Evolutionary conservation across 1,140 invertebrate genomes (phyloP), one percentile per base, ranked within the genome.

Genomic region (Chrysoperla carnea): DNA sequence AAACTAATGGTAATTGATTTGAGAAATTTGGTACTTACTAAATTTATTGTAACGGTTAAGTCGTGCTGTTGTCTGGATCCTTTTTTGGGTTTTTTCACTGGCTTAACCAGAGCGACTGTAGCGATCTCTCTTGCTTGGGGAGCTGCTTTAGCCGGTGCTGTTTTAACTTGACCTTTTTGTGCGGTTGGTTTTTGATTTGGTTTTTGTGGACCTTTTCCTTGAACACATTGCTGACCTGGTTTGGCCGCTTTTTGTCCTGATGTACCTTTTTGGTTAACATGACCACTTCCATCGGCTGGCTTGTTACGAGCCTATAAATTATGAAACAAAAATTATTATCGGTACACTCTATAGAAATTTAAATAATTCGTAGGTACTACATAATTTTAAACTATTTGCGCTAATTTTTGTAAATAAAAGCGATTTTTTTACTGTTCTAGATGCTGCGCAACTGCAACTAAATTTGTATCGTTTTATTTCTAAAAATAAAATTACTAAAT

Each of bases 21-120:
- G n/a, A n/a, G n/a, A n/a, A n/a, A n/a, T n/a, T n/a, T 23, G 2
- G 35, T 44, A 63, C 78, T 79, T 53, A 86, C 82, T 69, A 87
- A 58, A 59, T 85, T 78, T 48, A 87, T 85, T 43, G 76, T 85
- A 44, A 86, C 82, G 46, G 79, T 76, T 28, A 85, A 70, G 53
- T 87, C 82, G 50, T 85, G 79, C 52, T 83, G 80, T 53, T 84
- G 81, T 50, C 80, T 74, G 50, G 83, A 78, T 17, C 81, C 81
- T 58, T 84, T 84, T 59, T 81, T 81, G 53, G 71, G 70, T 51
- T 75, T 76, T 60, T 83, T 83, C 29, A 69, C 69, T 41, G 67
- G 78, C 56, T 82, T 80, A n/a, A 71, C 75, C 1, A 67, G 66
- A 3, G 67, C 69, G 29, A 66, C 61, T 47, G 63, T 64, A 9